Evolutionary conservation across 1,140 invertebrate genomes (phyloP).

Genomic region (Mercenaria mercenaria): DNA sequence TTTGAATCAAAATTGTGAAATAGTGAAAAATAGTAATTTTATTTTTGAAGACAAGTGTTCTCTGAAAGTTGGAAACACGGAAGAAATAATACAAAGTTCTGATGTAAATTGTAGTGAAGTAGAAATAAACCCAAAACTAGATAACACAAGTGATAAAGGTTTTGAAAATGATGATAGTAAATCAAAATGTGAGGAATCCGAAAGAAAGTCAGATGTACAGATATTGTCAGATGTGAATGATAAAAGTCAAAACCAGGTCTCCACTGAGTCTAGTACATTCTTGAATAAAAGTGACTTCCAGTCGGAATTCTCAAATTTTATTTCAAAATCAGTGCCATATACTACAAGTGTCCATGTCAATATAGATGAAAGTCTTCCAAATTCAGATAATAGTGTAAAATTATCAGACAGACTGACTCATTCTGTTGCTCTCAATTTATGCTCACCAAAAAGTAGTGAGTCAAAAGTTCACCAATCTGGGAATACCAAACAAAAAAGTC

Average conservation of each 20-base stretch:
- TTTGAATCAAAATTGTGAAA: conserved; percentile 48
- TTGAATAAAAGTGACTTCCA: conserved; percentile 26
- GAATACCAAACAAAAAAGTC: neutral
- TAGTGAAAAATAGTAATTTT: conserved; percentile 48
- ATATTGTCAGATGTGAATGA: neutral
- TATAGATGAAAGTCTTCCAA: conserved; percentile 41
- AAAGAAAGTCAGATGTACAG: neutral
- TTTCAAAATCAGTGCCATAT: conserved; percentile 18
- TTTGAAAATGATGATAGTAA: neutral
- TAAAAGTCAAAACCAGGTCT: neutral
- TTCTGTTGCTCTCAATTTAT: neutral
- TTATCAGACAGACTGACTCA: neutral
- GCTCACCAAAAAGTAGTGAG: conserved; percentile 49
- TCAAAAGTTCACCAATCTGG: neutral
- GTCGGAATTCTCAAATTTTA: conserved; percentile 34
- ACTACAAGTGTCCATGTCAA: neutral
- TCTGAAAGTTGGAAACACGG: conserved; percentile 12
- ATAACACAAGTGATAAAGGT: neutral
- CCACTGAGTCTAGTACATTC: neutral
- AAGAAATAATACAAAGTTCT: neutral
- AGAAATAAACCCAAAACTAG: neutral
- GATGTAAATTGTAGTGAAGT: neutral
- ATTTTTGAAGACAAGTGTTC: neutral
- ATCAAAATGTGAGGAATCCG: neutral
- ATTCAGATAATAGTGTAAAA: conserved; percentile 2